Conservation (phyloP, 2,113 vertebrate genomes). For the Perca schrenkii region DNA sequence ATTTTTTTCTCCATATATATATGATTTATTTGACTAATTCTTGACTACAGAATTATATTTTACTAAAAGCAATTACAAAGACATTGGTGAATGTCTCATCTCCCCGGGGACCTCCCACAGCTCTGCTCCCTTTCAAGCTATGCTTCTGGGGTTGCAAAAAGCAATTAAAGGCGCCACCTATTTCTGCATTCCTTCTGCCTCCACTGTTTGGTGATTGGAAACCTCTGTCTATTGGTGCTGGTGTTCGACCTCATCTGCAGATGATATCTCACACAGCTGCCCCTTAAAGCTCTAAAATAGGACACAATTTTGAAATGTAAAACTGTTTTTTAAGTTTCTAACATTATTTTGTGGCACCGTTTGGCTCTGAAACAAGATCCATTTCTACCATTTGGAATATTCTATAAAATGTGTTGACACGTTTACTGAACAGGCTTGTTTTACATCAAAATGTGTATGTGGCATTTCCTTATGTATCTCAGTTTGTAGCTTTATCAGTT, state of each 20-base stretch:
- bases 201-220: constrained; percentile 78
- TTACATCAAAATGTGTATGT: background rate
- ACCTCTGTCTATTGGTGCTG: constrained; percentile 75
- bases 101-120: constrained; percentile 65
- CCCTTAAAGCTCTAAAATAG: constrained; percentile 51
- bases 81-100: constrained; percentile 39
- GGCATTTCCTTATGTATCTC: background rate
- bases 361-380: background rate
- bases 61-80: constrained; percentile 71
- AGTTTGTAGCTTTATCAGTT: background rate
- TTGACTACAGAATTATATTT: constrained; percentile 44
- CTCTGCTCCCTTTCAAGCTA: constrained; percentile 59
- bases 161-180: constrained; percentile 85
- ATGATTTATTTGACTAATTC: constrained; percentile 28
- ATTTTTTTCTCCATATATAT: background rate
- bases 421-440: background rate
- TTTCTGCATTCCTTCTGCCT: constrained; percentile 70
- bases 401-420: background rate
- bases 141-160: constrained; percentile 78
- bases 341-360: background rate
- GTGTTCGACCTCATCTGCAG: constrained; percentile 71
- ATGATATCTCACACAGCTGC: constrained; percentile 72
- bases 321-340: background rate
- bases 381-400: background rate
- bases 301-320: constrained; percentile 39